phyloP scores from a whole-genome alignment of 2,888 invertebrate genomes.

The Mesopsocus fuscifrons region DNA sequence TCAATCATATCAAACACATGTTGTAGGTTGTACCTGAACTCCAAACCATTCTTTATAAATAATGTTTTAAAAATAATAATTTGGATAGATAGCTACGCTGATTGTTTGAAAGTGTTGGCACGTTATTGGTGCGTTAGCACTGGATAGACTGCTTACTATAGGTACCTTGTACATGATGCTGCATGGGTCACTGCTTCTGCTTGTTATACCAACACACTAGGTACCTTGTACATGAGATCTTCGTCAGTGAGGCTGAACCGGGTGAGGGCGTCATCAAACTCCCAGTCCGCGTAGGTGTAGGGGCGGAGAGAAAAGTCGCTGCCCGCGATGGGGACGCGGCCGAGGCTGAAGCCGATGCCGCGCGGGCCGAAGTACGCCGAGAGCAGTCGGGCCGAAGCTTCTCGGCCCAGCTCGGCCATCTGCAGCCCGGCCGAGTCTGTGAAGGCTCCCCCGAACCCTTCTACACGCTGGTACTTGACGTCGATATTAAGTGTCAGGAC shows the following conservation, averaged over 20 bases:
- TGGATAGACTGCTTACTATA: too few species aligned
- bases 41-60: too few species aligned
- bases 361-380: conserved; percentile 47
- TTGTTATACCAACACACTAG: not conserved
- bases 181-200: not conserved
- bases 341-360: conserved; percentile 62
- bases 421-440: conserved; percentile 58
- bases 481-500: conserved; percentile 20
- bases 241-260: conserved; percentile 46
- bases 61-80: too few species aligned
- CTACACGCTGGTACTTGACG: conserved; percentile 41
- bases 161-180: too few species aligned
- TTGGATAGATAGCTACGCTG: too few species aligned
- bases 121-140: too few species aligned
- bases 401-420: conserved; percentile 37
- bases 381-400: conserved; percentile 31
- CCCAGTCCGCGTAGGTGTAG: conserved; percentile 58
- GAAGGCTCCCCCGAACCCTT: conserved; percentile 77
- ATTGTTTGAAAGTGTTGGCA: too few species aligned
- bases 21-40: too few species aligned
- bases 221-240: conserved; percentile 50
- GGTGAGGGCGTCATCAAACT: conserved; percentile 36
- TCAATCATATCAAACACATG: too few species aligned
- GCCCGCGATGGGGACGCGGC: conserved; percentile 68
- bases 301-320: conserved; percentile 65